Base-by-base conservation (phyloP, 2,113 vertebrate species). In the Seriola dumerili region DNA sequence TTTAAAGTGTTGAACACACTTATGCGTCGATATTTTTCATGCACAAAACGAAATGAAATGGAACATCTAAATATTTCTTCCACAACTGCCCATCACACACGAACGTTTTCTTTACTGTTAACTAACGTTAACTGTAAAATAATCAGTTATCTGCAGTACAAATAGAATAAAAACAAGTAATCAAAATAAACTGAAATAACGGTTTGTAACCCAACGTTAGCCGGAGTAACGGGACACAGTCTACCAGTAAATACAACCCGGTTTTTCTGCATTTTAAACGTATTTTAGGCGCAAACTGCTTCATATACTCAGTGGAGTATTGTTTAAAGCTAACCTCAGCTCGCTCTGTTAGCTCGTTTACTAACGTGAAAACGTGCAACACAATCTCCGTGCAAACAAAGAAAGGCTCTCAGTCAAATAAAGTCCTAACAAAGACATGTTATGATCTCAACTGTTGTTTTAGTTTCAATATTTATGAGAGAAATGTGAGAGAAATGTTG, bases 401-500 rank as follows among this genome's bases (percentile, higher is more conserved):
- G 65, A 66, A 5, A 61, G 23, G 36, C 7, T 0, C 6, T 9
- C 12, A 10, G 5, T 17, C 13, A 13, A 0, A 36, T 23, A 3
- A 34, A 25, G 16, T 1, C 1, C 5, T 0, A 44, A 38, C 12
- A 54, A 23, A 67, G 0, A 42, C 34, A 16, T 12, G 0, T 17
- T n/a, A 2, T 0, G 12, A 11, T 16, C 0, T 46, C 1, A 25
- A 0, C 0, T 10, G 0, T 0, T 46, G 13, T 13, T 67, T 7
- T 5, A 6, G 11, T 50, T 36, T n/a, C 1, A 2, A n/a, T 19
- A 9, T 0, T 9, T 13, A 21, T 11, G 34, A 40, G 21, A 42
- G 8, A 64, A 64, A 64, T 23, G 62, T 40, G 62, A 64, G 62
- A 66, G 40, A 13, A 50, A 16, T 32, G 11, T 34, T 3, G 4